A percentile compares a stretch with the other conserved stretches of the same genome.
These are phyloP conservation scores for Sesia apiformis DNA, from an alignment of 2,888 invertebrate species.

Conservation along the genomic window DNA sequence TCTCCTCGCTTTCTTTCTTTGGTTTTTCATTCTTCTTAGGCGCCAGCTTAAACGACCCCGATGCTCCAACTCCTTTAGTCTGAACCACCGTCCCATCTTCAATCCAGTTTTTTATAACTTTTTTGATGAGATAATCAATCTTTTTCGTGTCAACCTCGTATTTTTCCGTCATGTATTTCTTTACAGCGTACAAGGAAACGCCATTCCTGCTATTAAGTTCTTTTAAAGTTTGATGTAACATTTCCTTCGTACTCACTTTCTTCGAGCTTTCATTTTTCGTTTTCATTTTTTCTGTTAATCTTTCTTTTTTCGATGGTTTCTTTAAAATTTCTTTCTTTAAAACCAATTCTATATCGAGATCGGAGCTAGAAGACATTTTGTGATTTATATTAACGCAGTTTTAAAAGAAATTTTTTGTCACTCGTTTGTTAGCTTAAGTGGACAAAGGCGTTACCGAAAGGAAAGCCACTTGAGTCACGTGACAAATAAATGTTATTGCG, in stretches of 20 bases:
- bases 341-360: constrained; percentile 25
- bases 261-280: constrained; percentile 22
- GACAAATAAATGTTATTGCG: too few species aligned
- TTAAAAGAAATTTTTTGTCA: too few species aligned
- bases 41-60: constrained; percentile 51
- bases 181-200: constrained; percentile 50
- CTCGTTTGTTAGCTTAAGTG: too few species aligned
- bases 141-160: constrained; percentile 38
- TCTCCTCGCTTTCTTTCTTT: not conserved
- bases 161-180: constrained; percentile 43
- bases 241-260: constrained; percentile 40
- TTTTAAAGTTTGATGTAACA: constrained; percentile 41
- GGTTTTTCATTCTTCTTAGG: constrained; percentile 18
- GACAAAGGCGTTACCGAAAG: too few species aligned
- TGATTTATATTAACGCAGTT: too few species aligned
- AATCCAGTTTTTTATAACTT: constrained; percentile 37
- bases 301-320: constrained; percentile 17
- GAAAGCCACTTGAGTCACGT: too few species aligned
- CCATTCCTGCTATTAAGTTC: constrained; percentile 48
- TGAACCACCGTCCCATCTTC: constrained; percentile 46
- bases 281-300: constrained; percentile 21
- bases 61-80: constrained; percentile 45
- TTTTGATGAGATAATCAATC: constrained; percentile 43
- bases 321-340: constrained; percentile 12
- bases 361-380: not conserved